Conservation (phyloP, 2,113 vertebrate genomes). For the Eublepharis macularius region DNA sequence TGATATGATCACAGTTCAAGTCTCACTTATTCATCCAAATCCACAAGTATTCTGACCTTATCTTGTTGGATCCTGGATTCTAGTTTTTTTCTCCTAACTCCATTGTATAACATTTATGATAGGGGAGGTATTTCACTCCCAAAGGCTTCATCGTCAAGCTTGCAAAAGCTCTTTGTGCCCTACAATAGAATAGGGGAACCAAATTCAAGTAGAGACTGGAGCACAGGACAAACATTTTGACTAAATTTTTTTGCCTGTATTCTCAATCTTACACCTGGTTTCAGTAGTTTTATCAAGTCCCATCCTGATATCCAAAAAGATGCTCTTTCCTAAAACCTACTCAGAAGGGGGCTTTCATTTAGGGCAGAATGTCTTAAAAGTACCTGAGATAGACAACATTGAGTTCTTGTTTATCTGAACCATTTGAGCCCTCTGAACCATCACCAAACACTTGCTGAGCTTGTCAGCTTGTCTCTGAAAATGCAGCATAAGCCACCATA, state of each 20-base stretch:
- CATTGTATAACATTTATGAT: background rate
- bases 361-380: background rate
- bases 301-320: background rate
- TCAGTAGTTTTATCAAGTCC: background rate
- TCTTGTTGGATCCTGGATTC: background rate
- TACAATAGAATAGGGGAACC: background rate
- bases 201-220: background rate
- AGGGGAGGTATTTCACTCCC: background rate
- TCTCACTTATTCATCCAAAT: background rate
- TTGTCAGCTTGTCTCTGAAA: conserved; percentile 14
- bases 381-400: background rate
- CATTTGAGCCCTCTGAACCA: background rate
- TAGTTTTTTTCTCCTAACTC: background rate
- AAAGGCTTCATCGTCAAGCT: background rate
- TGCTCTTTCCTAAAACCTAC: background rate
- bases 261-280: background rate
- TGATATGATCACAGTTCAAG: background rate
- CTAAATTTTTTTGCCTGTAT: background rate
- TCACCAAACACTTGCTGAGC: background rate
- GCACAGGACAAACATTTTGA: too few relatives aligned
- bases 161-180: background rate
- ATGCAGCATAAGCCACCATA: background rate
- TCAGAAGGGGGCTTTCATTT: background rate
- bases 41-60: background rate
- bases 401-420: too few relatives aligned